A percentile compares a stretch with the other conserved stretches of the same genome.
Conservation (phyloP, 2,113 vertebrate species). For the Dicerorhinus sumatrensis region DNA sequence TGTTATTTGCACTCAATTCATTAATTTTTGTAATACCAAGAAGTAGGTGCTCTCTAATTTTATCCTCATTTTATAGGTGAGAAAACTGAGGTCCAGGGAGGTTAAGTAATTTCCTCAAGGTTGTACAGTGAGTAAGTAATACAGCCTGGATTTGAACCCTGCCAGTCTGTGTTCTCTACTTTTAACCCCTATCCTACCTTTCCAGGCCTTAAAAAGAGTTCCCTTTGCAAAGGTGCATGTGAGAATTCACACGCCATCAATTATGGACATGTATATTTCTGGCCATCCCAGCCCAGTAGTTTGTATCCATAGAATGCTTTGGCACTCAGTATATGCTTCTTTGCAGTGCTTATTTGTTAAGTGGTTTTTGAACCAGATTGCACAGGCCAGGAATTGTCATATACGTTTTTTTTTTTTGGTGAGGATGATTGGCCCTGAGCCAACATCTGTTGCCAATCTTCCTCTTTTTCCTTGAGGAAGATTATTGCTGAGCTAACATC, state of each 20-base stretch:
- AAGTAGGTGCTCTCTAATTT: not conserved
- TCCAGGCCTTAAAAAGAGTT: not conserved
- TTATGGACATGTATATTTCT: not conserved
- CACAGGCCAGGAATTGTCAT: not conserved
- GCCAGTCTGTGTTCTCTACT: not conserved
- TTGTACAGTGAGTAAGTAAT: not conserved
- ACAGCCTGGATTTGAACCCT: not conserved
- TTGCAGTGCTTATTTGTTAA: not conserved
- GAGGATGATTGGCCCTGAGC: too few relatives aligned
- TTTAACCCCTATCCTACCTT: not conserved
- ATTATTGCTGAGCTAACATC: too few relatives aligned
- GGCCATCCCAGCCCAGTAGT: not conserved
- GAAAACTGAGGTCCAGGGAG: not conserved
- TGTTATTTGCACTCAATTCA: not conserved
- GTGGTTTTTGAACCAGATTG: not conserved
- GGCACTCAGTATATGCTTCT: not conserved
- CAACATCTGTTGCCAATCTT: too few relatives aligned
- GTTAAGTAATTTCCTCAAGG: not conserved
- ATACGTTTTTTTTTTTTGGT: too few relatives aligned
- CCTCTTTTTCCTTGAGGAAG: too few relatives aligned
- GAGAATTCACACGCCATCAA: not conserved
- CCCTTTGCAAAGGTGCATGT: not conserved
- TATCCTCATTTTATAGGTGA: not conserved
- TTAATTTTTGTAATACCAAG: not conserved
- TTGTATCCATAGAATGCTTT: not conserved